Evolutionary conservation across 1,140 invertebrate genomes (phyloP).

Genomic region (Rhopalosiphum maidis): DNA sequence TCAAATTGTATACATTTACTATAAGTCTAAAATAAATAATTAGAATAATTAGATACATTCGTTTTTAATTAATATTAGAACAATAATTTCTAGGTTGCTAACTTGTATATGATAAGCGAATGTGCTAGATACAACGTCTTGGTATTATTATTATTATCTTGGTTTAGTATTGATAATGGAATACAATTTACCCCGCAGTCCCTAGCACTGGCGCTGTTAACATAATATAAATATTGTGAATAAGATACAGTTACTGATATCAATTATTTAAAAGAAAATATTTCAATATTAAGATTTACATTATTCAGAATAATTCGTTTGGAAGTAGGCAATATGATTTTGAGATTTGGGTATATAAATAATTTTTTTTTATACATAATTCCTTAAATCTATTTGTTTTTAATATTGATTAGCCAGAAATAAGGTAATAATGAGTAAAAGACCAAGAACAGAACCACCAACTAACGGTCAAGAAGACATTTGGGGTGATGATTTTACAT

Average conservation of each 20-base stretch:
- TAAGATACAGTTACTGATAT: too few species aligned
- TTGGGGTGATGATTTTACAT: slow-evolving; percentile 53
- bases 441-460: slow-evolving; percentile 35
- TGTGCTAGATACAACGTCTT: too few species aligned
- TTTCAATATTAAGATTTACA: too few species aligned
- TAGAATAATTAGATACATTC: not conserved
- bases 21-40: not conserved
- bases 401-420: not conserved
- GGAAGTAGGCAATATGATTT: not conserved
- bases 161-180: too few species aligned
- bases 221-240: too few species aligned
- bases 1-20: not conserved
- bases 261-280: too few species aligned
- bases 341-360: not conserved
- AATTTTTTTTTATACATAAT: not conserved
- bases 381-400: not conserved
- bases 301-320: not conserved
- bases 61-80: not conserved
- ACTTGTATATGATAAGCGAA: not conserved
- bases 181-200: too few species aligned
- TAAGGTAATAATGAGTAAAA: slow-evolving; percentile 44
- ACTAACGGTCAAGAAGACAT: slow-evolving; percentile 18
- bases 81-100: not conserved
- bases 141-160: too few species aligned
- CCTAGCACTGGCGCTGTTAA: too few species aligned